These are phyloP conservation scores for Herminia tarsipennalis DNA, from an alignment of 2,888 invertebrate genomes.

Conservation along the genomic window DNA sequence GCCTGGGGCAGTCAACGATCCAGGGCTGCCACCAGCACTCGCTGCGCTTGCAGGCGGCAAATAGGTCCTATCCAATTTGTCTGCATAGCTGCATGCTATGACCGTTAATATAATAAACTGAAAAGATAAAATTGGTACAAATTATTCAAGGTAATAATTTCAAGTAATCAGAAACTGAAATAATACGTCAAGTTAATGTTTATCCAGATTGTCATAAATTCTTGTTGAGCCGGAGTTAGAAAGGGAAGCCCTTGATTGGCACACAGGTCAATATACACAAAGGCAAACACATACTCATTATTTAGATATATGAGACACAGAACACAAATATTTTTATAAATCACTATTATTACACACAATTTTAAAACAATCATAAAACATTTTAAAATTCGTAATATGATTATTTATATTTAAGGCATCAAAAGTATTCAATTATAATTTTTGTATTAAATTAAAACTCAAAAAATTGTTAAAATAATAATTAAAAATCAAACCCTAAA, in stretches of 20 bases:
- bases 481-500: no score
- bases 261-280: slow-evolving; percentile 8
- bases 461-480: neutral
- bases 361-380: neutral
- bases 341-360: slow-evolving; percentile 4
- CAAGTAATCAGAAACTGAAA: no score
- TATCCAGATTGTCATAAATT: slow-evolving; percentile 20
- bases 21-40: slow-evolving; percentile 75
- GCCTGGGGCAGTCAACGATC: slow-evolving; percentile 66
- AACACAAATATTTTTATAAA: slow-evolving; percentile 2
- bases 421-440: no score
- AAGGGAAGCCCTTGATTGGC: slow-evolving; percentile 28
- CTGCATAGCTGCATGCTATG: slow-evolving; percentile 74
- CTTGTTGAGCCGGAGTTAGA: slow-evolving; percentile 26
- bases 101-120: slow-evolving; percentile 74
- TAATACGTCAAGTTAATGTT: no score
- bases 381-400: no score
- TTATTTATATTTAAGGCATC: no score
- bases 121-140: slow-evolving; percentile 38
- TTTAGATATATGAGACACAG: neutral
- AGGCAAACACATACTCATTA: neutral
- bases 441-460: no score
- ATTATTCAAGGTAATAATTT: slow-evolving; percentile 5
- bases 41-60: slow-evolving; percentile 74
- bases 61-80: slow-evolving; percentile 76